These are phyloP conservation scores for Dendroctonus ponderosae DNA, from an alignment of 1,140 invertebrate species.

Conservation along the genomic window DNA sequence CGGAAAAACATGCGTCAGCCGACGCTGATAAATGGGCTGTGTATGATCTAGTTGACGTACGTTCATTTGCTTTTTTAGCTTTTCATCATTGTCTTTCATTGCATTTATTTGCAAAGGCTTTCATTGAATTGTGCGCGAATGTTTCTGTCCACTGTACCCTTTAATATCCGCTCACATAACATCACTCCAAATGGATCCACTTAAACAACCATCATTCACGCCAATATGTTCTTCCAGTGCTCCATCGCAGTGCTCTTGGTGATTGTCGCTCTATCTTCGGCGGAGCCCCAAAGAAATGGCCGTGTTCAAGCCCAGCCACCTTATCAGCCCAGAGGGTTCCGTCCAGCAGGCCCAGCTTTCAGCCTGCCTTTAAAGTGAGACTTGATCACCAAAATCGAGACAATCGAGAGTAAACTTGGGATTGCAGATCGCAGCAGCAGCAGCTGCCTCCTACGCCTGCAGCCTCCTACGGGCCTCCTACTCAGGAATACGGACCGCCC, in stretches of 20 bases:
- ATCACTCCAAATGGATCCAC: too few species aligned
- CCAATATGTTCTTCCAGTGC: constrained; percentile 33
- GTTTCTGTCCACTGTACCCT: too few species aligned
- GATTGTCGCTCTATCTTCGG: constrained; percentile 40
- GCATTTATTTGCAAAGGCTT: too few species aligned
- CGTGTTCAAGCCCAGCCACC: constrained; percentile 36
- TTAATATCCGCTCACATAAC: too few species aligned
- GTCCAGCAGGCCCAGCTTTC: constrained; percentile 45
- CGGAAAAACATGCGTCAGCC: constrained; percentile 34
- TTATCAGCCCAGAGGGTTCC: constrained; percentile 44
- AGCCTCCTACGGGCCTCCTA: constrained; percentile 42
- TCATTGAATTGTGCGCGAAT: too few species aligned
- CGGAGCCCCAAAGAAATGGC: constrained; percentile 42
- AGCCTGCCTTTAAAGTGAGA: constrained; percentile 36
- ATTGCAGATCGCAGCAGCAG: constrained; percentile 29
- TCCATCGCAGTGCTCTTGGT: constrained; percentile 41
- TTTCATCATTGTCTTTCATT: too few species aligned
- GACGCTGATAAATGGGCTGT: constrained; percentile 39
- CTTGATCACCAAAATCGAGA: background rate
- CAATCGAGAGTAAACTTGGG: too few species aligned
- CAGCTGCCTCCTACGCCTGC: constrained; percentile 33
- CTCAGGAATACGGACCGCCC: constrained; percentile 41
- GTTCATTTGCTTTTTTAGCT: constrained; percentile 17
- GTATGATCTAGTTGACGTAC: constrained; percentile 39
- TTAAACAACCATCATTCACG: too few species aligned